Conservation (phyloP, 2,113 vertebrate genomes). For the Brachyistius frenatus region DNA sequence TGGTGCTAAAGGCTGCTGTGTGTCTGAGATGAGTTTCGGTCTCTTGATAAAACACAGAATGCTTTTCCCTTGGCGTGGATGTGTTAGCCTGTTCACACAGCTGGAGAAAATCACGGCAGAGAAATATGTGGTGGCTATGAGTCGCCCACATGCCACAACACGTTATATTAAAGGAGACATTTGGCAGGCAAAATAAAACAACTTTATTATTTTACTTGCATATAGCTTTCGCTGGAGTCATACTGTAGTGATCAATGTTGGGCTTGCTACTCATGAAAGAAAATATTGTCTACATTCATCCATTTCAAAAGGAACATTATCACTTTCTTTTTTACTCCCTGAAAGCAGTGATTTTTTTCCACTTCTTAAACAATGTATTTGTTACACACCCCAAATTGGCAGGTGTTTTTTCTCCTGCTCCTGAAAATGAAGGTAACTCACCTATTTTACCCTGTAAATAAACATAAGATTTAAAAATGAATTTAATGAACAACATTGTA, state of each 20-base stretch:
- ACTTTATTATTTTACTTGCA: slow-evolving; percentile 31
- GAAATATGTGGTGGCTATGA: slow-evolving; percentile 55
- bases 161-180: slow-evolving; percentile 60
- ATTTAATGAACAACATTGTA: neutral
- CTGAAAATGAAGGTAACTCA: slow-evolving; percentile 6
- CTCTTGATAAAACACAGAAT: slow-evolving; percentile 66
- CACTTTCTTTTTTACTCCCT: slow-evolving; percentile 20
- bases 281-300: slow-evolving; percentile 34
- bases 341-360: slow-evolving; percentile 18
- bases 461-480: neutral
- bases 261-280: neutral
- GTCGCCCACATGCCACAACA: slow-evolving; percentile 64
- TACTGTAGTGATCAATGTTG: slow-evolving; percentile 40
- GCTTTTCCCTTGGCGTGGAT: slow-evolving; percentile 55
- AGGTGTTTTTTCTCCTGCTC: neutral
- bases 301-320: slow-evolving; percentile 32
- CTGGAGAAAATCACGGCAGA: slow-evolving; percentile 68
- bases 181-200: slow-evolving; percentile 47
- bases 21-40: slow-evolving; percentile 38
- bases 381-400: neutral
- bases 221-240: slow-evolving; percentile 30
- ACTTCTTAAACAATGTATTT: neutral
- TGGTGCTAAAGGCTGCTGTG: neutral
- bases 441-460: neutral
- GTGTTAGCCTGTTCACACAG: slow-evolving; percentile 70